Evolutionary conservation across 2,888 invertebrate species (phyloP).

Genomic region (Lacanobia wlatinum): DNA sequence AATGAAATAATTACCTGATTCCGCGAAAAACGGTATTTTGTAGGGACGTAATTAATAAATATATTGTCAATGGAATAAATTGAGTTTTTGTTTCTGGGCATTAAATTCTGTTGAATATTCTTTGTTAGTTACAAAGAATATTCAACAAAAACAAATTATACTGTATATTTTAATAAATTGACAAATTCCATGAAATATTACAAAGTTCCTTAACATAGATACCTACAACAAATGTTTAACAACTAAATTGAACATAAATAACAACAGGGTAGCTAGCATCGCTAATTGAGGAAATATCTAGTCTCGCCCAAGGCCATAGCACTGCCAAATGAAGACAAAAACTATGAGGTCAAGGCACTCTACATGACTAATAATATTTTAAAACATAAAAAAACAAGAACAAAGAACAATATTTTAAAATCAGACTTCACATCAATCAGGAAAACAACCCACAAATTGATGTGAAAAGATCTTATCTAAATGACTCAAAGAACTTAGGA

Average conservation of each 20-base stretch:
- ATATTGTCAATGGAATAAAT: background rate
- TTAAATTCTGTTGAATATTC: background rate
- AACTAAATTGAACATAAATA: constrained; percentile 55
- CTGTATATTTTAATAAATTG: too few relatives aligned
- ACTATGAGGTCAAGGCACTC: constrained; percentile 83
- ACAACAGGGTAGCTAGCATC: constrained; percentile 68
- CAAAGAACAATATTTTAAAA: constrained; percentile 76
- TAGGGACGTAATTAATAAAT: background rate
- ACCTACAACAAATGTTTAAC: constrained; percentile 34
- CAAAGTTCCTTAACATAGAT: background rate
- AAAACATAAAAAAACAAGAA: constrained; percentile 77
- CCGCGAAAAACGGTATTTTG: background rate
- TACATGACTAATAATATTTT: constrained; percentile 78
- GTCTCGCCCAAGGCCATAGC: constrained; percentile 81
- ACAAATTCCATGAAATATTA: background rate
- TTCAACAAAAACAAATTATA: too few relatives aligned
- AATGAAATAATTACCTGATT: background rate
- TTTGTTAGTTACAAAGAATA: too few relatives aligned
- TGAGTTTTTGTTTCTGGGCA: background rate
- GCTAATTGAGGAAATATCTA: constrained; percentile 86
- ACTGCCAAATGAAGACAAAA: constrained; percentile 84
- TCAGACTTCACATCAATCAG: constrained; percentile 67
- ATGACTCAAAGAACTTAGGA: constrained; percentile 41
- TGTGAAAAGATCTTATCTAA: constrained; percentile 61
- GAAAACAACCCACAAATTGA: constrained; percentile 58